These are phyloP conservation scores for Meteorus colon DNA, from an alignment of 2,888 invertebrate species.

Conservation along the genomic window DNA sequence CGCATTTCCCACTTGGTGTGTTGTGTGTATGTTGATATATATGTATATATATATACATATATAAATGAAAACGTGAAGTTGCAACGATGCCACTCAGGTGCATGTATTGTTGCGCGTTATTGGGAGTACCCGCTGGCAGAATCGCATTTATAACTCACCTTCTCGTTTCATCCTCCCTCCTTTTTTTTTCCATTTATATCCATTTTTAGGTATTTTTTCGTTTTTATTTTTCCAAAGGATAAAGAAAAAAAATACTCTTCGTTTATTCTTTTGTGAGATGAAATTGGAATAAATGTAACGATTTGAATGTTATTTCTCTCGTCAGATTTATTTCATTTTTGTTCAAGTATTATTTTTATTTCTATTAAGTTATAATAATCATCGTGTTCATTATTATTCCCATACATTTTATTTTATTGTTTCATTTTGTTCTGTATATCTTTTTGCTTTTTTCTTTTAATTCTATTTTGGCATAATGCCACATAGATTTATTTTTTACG, in stretches of 20 bases:
- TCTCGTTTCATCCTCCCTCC: not conserved
- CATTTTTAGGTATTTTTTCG: not conserved
- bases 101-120: conserved; percentile 27
- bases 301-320: not conserved
- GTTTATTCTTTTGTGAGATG: not conserved
- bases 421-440: conserved; percentile 2
- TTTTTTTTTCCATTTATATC: not conserved
- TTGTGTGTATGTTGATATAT: conserved; percentile 11
- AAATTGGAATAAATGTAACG: not conserved
- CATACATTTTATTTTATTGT: not conserved
- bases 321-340: not conserved
- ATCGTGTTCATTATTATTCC: not conserved
- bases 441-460: conserved; percentile 3
- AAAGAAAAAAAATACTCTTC: not conserved
- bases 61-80: conserved; percentile 18
- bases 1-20: conserved; percentile 35
- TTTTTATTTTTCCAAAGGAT: not conserved
- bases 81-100: conserved; percentile 29
- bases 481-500: not conserved
- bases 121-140: not conserved
- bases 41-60: not conserved
- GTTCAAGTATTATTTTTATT: not conserved
- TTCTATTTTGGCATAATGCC: conserved; percentile 5
- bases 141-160: conserved; percentile 17
- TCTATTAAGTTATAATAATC: not conserved